Evolutionary conservation across 2,113 vertebrate species (phyloP).

Genomic region (Pangasianodon hypophthalmus): DNA sequence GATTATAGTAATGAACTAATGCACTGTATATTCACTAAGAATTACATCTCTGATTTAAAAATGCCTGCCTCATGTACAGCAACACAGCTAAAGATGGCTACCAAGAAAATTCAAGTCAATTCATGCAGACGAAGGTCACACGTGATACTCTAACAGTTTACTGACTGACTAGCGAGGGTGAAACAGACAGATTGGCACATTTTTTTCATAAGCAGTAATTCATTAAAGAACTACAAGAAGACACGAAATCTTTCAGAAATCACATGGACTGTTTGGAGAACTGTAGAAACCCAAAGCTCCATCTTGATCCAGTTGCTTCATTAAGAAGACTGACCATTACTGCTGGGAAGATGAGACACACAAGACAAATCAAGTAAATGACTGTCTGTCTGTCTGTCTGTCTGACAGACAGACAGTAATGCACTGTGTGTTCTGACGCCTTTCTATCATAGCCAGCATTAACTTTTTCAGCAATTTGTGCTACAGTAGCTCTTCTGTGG

Average conservation of each 20-base stretch:
- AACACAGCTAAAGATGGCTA: not conserved
- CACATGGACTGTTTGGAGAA: not conserved
- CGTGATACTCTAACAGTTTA: not conserved
- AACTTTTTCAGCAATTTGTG: too few relatives aligned
- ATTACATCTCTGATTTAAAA: not conserved
- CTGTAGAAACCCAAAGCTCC: not conserved
- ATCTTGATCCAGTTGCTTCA: not conserved
- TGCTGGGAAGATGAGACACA: not conserved
- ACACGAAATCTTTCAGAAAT: not conserved
- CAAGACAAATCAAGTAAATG: not conserved
- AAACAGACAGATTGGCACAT: not conserved
- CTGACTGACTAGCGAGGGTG: not conserved
- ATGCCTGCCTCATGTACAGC: not conserved
- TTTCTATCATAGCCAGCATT: too few relatives aligned
- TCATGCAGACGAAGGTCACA: not conserved
- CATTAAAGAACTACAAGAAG: not conserved
- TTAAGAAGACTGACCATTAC: not conserved
- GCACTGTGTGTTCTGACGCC: too few relatives aligned
- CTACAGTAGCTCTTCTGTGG: too few relatives aligned
- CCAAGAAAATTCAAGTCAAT: not conserved
- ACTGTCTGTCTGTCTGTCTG: accelerated
- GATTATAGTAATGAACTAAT: not conserved
- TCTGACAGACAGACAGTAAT: too few relatives aligned
- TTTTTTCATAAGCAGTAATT: not conserved
- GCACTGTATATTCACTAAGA: not conserved